These are phyloP conservation scores for Cinara cedri DNA, from an alignment of 2,888 invertebrate species.

Conservation along the genomic window DNA sequence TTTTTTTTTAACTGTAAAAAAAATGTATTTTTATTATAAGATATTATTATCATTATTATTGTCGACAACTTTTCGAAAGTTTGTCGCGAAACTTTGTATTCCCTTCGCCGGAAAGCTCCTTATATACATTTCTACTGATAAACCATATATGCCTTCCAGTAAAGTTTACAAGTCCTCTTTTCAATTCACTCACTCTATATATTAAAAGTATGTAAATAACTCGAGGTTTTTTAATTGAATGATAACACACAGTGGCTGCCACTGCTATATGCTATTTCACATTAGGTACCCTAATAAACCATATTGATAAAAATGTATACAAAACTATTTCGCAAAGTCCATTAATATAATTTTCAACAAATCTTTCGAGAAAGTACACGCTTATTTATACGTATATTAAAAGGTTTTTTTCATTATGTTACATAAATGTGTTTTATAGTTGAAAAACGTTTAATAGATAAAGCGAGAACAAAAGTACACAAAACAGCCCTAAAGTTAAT, in stretches of 20 bases:
- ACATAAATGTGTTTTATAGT: too few relatives aligned
- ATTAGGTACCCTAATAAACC: background rate
- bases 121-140: constrained; percentile 33
- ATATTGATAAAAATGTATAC: background rate
- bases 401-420: too few relatives aligned
- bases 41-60: constrained; percentile 29
- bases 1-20: background rate
- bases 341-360: too few relatives aligned
- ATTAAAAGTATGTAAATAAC: constrained; percentile 16
- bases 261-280: background rate
- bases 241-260: too few relatives aligned
- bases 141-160: constrained; percentile 11
- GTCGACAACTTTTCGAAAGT: constrained; percentile 37
- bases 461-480: background rate
- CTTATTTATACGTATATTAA: too few relatives aligned
- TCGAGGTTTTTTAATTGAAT: constrained; percentile 27
- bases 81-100: constrained; percentile 33
- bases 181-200: constrained; percentile 19
- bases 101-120: constrained; percentile 9
- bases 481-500: background rate
- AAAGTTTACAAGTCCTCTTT: constrained; percentile 29
- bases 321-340: too few relatives aligned
- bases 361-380: too few relatives aligned
- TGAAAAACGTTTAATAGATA: background rate
- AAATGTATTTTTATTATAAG: constrained; percentile 28